Evolutionary conservation across 2,113 vertebrate species (phyloP).

Genomic region (Ophthalmotilapia sp.): DNA sequence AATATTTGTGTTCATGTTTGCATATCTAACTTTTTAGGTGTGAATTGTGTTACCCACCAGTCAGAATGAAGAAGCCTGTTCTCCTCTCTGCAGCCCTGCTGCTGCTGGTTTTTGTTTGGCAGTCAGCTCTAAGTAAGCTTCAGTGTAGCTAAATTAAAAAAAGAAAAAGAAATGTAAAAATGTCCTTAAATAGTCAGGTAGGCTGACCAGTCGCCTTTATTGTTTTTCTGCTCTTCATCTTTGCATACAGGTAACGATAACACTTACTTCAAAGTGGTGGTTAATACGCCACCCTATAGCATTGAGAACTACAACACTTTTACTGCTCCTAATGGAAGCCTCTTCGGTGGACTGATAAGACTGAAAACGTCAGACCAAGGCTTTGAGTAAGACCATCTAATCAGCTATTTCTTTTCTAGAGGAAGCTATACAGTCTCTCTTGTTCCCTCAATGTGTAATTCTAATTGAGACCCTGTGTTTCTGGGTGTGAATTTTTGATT

Average conservation of each 20-base stretch:
- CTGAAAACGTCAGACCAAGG: background rate
- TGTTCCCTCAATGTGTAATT: background rate
- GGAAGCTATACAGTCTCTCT: background rate
- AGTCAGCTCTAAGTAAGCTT: background rate
- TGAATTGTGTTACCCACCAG: background rate
- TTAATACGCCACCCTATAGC: background rate
- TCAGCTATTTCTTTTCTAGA: background rate
- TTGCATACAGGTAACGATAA: background rate
- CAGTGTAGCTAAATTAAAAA: background rate
- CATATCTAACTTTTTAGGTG: background rate
- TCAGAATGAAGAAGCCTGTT: background rate
- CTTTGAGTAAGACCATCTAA: background rate
- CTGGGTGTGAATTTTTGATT: background rate
- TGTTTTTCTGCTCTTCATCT: background rate
- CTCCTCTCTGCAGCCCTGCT: background rate
- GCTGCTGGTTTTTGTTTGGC: background rate
- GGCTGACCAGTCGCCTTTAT: background rate
- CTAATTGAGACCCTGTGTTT: background rate
- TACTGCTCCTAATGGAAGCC: background rate
- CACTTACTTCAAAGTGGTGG: background rate
- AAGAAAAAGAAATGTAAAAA: background rate
- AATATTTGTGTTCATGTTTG: background rate
- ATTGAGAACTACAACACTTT: background rate
- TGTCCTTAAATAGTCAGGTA: background rate
- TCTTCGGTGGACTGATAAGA: background rate